Base-by-base conservation (phyloP, 2,888 invertebrate genomes). In the Heteromyza rotundicornis region DNA sequence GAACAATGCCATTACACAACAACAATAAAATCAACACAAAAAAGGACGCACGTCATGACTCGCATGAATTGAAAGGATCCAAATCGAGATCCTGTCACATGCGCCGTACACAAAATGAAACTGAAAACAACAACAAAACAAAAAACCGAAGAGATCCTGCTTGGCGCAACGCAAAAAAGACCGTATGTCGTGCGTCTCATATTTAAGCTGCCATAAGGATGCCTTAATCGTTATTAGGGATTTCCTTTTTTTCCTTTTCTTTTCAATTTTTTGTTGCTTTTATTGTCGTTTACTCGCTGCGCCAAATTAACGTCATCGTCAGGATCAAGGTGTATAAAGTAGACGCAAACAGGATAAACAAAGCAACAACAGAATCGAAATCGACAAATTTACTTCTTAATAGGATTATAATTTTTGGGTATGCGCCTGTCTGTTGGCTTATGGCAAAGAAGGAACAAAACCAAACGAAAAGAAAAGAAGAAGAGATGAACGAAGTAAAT, bases 291-390 rank as follows among this genome's bases (percentile, higher is more conserved):
- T 3, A 3, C 16, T n/a, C n/a, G 16, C 40, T 19, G 47, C 20
- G 47, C 20, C 20, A 47, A 47, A 47, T 47, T 47, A 47, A 47
- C 47, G 47, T 47, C 47, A 47, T 47, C 20, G 47, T 47, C 47
- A 5, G 47, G 47, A 47, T 47, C 47, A 47, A 47, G 47, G 47
- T 47, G 47, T 47, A 47, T 47, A 47, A 47, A 47, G 47, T 47
- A 47, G 47, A 47, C 47, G 47, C 47, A 40, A 40, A n/a, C 16
- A 47, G 47, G 14, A 19, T 47, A 47, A 47, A 47, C 47, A 47
- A 47, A 47, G 14, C 47, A 3, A 7, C 40, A 40, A n/a, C 40
- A 3, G 40, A 40, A n/a, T 40, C 2, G 40, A 40, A 32, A 40
- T 40, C 14, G 7, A 47, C 47, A 47, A 47, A 47, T 19, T 47